A percentile compares a stretch with the other conserved stretches of the same genome.
Evolutionary conservation across 2,113 vertebrate species (phyloP).

Genomic region (Stegostoma tigrinum): DNA sequence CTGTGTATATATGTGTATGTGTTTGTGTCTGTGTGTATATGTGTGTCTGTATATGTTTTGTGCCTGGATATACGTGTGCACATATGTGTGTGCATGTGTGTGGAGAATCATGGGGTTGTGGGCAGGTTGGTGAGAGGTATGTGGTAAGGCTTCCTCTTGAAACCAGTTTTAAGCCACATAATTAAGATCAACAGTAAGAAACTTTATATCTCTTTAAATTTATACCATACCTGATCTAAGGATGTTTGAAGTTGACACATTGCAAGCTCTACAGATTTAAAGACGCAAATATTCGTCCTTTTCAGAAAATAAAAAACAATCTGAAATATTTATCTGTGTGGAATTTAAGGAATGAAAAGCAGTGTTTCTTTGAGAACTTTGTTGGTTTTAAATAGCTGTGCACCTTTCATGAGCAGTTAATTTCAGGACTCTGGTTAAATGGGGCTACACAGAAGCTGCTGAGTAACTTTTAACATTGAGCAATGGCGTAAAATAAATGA

Average conservation of each 20-base stretch:
- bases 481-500: not conserved
- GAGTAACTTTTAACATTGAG: not conserved
- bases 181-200: not conserved
- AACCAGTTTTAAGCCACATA: not conserved
- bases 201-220: not conserved
- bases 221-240: not conserved
- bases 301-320: not conserved
- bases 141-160: not conserved
- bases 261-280: not conserved
- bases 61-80: no score
- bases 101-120: not conserved
- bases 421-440: not conserved
- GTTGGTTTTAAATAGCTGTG: not conserved
- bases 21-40: no score
- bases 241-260: not conserved
- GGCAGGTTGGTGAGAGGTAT: not conserved
- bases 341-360: not conserved
- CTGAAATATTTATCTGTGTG: not conserved
- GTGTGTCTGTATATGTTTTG: no score
- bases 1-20: no score
- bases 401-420: not conserved
- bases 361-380: not conserved
- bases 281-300: not conserved
- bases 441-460: not conserved
- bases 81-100: no score